phyloP scores from a whole-genome alignment of 2,888 invertebrate species.

The Cabera pusaria region DNA sequence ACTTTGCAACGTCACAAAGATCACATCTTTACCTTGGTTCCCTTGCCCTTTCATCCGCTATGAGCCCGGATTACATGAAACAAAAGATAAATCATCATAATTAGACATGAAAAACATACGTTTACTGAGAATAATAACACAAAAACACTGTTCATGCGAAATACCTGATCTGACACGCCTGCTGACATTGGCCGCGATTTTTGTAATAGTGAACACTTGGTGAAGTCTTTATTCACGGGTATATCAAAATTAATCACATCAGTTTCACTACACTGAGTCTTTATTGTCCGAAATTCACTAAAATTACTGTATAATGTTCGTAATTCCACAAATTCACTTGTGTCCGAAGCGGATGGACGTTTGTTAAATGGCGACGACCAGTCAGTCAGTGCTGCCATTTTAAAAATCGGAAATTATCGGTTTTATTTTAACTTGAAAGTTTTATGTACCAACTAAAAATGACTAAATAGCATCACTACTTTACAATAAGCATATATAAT shows the following conservation, averaged over 20 bases:
- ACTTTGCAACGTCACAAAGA: conserved; percentile 79
- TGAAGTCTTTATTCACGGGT: conserved; percentile 71
- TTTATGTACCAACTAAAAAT: too few species aligned
- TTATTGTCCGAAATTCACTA: conserved; percentile 64
- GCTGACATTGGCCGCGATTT: conserved; percentile 93
- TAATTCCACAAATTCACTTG: conserved; percentile 60
- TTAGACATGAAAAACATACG: conserved; percentile 38
- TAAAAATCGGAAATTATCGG: conserved; percentile 30
- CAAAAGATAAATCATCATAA: conserved; percentile 67
- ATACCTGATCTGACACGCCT: conserved; percentile 96
- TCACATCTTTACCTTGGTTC: conserved; percentile 87
- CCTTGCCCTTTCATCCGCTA: conserved; percentile 95
- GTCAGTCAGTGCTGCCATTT: conserved; percentile 55
- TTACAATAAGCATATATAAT: too few species aligned
- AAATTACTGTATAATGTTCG: conserved; percentile 57
- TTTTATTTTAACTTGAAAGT: too few species aligned
- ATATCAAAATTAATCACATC: conserved; percentile 75
- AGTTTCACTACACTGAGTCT: conserved; percentile 77
- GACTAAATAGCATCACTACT: too few species aligned
- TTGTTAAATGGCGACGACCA: conserved; percentile 67
- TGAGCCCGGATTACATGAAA: conserved; percentile 80
- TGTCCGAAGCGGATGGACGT: conserved; percentile 71
- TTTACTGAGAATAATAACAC: conserved; percentile 42
- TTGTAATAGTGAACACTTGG: conserved; percentile 77
- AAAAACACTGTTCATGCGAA: conserved; percentile 60